Base-by-base conservation (phyloP, 2,888 invertebrate species). In the Physocephala rufipes region DNA sequence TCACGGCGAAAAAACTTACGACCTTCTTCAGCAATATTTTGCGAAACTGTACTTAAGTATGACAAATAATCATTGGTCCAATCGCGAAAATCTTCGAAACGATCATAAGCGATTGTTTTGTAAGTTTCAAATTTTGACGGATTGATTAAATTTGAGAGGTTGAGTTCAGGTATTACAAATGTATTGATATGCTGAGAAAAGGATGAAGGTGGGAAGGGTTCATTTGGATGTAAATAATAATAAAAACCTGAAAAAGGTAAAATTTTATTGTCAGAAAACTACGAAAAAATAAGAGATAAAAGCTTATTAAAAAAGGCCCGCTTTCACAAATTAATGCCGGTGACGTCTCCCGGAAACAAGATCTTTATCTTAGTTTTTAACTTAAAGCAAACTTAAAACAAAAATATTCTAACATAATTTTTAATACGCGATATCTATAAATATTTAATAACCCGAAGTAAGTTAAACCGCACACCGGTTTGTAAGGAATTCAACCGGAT, bases 1-100 rank as follows among this genome's bases (percentile, higher is more conserved):
- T 81, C 79, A 63, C 78, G 69, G 72, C 79, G 79, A 79, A 84
- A 83, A n/a, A 88, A 83, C 79, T 84, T 86, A 76, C 84, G 82
- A 76, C 89, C 81, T 75, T 88, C 89, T 70, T 88, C 87, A 70
- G 83, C 85, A 74, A 90, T 87, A 80, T 90, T 90, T 13, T 87
- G 86, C 0, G 88, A 88, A 0, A 89, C 88, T 0, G 88, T 87
- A 67, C 84, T 85, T 28, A 89, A 77, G 76, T 89, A 90, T 47
- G 88, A 55, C 55, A 83, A 74, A 77, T 85, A 86, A 73, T 85
- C 84, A 69, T 82, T 79, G 69, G 84, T 82, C 79, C 82, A 83
- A 72, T 79, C 87, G 0, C 88, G 87, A 0, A 89, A 87, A 73
- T 89, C 88, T 0, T 84, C 82, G 74, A 89, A 81, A 77, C 88